Base-by-base conservation (phyloP, 2,113 vertebrate species). In the Ginglymostoma cirratum region DNA sequence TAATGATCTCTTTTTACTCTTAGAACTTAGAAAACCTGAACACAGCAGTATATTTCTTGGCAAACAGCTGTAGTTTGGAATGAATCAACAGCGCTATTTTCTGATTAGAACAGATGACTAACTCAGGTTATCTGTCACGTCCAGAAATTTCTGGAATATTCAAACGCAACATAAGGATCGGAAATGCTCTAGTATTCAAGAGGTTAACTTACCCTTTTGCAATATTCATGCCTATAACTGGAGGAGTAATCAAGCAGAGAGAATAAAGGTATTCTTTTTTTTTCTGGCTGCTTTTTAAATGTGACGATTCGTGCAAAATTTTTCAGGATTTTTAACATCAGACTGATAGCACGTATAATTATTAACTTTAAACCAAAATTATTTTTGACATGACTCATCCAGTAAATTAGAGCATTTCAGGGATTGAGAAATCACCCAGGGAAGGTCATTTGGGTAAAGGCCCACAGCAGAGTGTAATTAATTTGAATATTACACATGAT, bases 251-350 rank as follows among this genome's bases (percentile, higher is more conserved):
- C 94, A 72, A 48, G 69, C 94, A 95, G 14, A 27, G 45, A 93
- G 6, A 72, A 72, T 72, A 52, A 17, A 4, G 38, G 69, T 27
- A 24, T 30, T 94, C 23, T 70, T 70, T 98, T 34, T 98, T 98
- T 98, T 98, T 99, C 98, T 97, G 98, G 98, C 98, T 97, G 97
- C 96, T 97, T 98, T 98, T 98, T 98, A 98, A 98, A 98, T 99
- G 98, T 98, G 98, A 98, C 98, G 98, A 98, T 98, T 97, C 98
- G 98, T 98, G 98, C 99, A 99, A 98, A 99, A 99, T 99, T 99
- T 99, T 99, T 99, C 98, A 99, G 98, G 98, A 98, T 98, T 98
- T 98, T 99, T 98, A 98, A 98, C 98, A 98, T 99, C 97, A 98
- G 98, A 98, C 98, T 98, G 98, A 99, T 98, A 99, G 98, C 98